Percentiles rank a stretch among this genome's conserved stretches.
phyloP scores from a whole-genome alignment of 2,888 invertebrate species.

The Oxytorus armatus region DNA sequence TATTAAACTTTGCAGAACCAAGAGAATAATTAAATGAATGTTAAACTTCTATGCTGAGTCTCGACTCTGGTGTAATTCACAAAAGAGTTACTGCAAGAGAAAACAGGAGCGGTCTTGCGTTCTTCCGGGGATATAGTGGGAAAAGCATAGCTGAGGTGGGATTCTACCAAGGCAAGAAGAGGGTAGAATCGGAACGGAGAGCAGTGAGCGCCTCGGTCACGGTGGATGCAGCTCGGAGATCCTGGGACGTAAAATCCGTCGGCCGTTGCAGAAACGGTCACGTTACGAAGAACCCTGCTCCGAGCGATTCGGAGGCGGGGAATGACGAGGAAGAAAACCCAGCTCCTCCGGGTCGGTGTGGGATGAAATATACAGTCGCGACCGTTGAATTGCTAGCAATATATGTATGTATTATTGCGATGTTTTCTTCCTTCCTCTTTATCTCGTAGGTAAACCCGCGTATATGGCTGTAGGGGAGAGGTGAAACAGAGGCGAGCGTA shows the following conservation, averaged over 20 bases:
- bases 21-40: constrained; percentile 26
- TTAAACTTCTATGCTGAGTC: constrained; percentile 26
- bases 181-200: constrained; percentile 55
- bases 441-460: constrained; percentile 46
- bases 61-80: constrained; percentile 13
- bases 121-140: constrained; percentile 56
- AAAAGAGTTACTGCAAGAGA: constrained; percentile 60
- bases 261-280: constrained; percentile 74
- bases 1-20: background rate
- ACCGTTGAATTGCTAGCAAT: constrained; percentile 19
- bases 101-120: constrained; percentile 62
- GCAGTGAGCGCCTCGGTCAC: constrained; percentile 69
- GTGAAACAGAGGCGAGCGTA: constrained; percentile 60
- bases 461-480: constrained; percentile 36
- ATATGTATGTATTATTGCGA: constrained; percentile 20
- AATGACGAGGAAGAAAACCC: constrained; percentile 68
- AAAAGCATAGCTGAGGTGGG: constrained; percentile 30
- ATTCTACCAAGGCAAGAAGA: constrained; percentile 49
- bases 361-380: constrained; percentile 22
- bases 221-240: constrained; percentile 68
- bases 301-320: constrained; percentile 53
- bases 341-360: constrained; percentile 62
- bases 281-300: constrained; percentile 76
- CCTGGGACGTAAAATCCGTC: constrained; percentile 78
- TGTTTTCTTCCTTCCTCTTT: constrained; percentile 65